Base-by-base conservation (phyloP, 2,113 vertebrate species). In the Cervus canadensis region DNA sequence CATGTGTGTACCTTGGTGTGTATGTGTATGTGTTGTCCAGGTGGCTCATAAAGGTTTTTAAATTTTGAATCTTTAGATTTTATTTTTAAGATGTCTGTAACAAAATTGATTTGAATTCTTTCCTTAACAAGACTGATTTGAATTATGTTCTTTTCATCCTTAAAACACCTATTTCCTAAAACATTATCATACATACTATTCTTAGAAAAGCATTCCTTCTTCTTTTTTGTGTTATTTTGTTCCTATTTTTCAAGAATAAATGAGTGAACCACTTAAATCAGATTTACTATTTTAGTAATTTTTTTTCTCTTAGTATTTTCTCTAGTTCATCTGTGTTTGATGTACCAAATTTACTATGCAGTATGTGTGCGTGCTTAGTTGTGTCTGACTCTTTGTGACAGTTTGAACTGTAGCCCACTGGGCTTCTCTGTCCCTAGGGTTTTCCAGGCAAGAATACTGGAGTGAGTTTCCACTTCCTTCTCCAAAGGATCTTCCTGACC, bases 41-140 rank as follows among this genome's bases (percentile, higher is more conserved):
- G 52, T 92, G 33, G 90, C 54, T 95, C 40, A 78, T 88, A 85
- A 67, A 89, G 19, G 10, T 19, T 84, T 88, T 96, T 54, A 56
- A 56, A 91, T 88, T 94, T 92, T 91, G n/a, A 87, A 43, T 93
- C 59, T 89, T 95, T 67, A 91, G 10, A 86, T 85, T 94, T 95
- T 78, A 88, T 87, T 93, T 87, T 78, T 91, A 88, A 76, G 17
- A 2, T 89, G 40, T 54, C 40, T 30, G 30, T 76, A 82, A 43
- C 62, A 93, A 87, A 60, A 50, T 52, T 14, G 13, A 87, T 90
- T 81, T 67, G 48, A 94, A 56, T 92, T 92, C 54, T 56, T 93
- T 60, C 52, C 43, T 67, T 79, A 43, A 85, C 25, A 87, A 81
- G 45, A 54, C 64, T 71, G 19, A 36, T 36, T 62, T 48, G 45